Conservation (phyloP, 2,888 invertebrate genomes). For the Xanthorhoe spadicearia region DNA sequence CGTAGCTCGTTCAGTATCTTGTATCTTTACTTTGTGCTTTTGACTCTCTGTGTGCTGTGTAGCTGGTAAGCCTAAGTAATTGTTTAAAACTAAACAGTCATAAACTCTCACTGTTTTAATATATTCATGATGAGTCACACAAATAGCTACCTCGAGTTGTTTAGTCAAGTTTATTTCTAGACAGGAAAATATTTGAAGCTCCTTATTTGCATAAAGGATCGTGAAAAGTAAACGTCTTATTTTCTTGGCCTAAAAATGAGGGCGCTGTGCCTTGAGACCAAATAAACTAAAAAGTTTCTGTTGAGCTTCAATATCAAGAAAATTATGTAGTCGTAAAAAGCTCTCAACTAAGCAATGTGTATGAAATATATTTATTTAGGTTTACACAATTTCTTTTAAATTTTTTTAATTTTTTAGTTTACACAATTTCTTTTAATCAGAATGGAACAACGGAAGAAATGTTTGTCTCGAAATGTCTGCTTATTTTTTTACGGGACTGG, state of each 20-base stretch:
- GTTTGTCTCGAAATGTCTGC: too few relatives aligned
- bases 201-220: constrained; percentile 20
- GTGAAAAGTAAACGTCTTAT: constrained; percentile 16
- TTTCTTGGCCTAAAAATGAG: constrained; percentile 8
- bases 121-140: constrained; percentile 16
- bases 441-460: too few relatives aligned
- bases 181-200: constrained; percentile 12
- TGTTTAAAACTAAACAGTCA: not conserved
- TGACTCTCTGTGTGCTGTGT: too few relatives aligned
- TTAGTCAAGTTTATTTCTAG: constrained; percentile 18
- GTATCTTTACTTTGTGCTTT: too few relatives aligned
- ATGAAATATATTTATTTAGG: too few relatives aligned
- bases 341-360: too few relatives aligned
- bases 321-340: not conserved
- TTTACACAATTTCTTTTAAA: too few relatives aligned
- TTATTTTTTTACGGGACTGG: too few relatives aligned
- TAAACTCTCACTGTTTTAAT: constrained; percentile 1
- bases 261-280: not conserved
- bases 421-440: too few relatives aligned
- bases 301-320: not conserved
- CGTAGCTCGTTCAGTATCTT: too few relatives aligned
- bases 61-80: not conserved
- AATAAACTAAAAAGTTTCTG: not conserved
- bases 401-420: too few relatives aligned
- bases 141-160: constrained; percentile 9